Evolutionary conservation across 2,797 vertebrate species (phyloP).

Genomic region (Hippocampus kuda): DNA sequence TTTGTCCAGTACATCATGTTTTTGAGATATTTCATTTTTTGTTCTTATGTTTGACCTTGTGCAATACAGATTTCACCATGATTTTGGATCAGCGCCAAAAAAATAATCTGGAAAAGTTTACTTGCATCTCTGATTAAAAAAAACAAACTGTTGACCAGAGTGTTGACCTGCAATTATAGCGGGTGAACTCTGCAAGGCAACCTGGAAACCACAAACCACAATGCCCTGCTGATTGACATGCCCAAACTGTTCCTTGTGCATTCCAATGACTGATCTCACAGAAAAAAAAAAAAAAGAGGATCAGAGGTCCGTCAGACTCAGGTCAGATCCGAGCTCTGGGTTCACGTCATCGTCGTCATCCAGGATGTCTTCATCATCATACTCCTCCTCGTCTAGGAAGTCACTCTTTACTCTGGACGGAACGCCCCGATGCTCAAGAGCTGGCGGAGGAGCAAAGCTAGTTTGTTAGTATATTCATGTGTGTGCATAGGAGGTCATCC

Average conservation of each 20-base stretch:
- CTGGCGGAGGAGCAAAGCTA: slow-evolving; percentile 19
- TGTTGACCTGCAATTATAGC: not conserved
- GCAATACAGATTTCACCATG: too few species aligned
- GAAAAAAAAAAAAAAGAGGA: slow-evolving; percentile 1
- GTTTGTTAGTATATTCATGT: not conserved
- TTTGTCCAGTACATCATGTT: too few species aligned
- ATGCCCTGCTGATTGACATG: not conserved
- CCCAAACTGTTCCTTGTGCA: not conserved
- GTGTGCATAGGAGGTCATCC: not conserved
- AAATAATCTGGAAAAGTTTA: too few species aligned
- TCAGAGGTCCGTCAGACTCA: slow-evolving; percentile 71
- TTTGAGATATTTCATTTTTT: too few species aligned
- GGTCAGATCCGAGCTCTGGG: slow-evolving; percentile 59
- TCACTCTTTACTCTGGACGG: slow-evolving; percentile 45
- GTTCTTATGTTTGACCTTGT: too few species aligned
- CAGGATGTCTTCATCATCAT: slow-evolving; percentile 32
- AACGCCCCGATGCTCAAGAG: slow-evolving; percentile 36
- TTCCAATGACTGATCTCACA: slow-evolving; percentile 3
- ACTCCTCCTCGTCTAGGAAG: slow-evolving; percentile 43
- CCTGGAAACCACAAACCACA: not conserved
- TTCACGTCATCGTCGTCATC: slow-evolving; percentile 39
- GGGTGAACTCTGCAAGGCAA: not conserved
- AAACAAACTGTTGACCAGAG: not conserved
- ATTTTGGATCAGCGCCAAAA: too few species aligned
- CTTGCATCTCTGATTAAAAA: not conserved